Conservation (phyloP, 2,888 invertebrate genomes). For the Amorpha juglandis region DNA sequence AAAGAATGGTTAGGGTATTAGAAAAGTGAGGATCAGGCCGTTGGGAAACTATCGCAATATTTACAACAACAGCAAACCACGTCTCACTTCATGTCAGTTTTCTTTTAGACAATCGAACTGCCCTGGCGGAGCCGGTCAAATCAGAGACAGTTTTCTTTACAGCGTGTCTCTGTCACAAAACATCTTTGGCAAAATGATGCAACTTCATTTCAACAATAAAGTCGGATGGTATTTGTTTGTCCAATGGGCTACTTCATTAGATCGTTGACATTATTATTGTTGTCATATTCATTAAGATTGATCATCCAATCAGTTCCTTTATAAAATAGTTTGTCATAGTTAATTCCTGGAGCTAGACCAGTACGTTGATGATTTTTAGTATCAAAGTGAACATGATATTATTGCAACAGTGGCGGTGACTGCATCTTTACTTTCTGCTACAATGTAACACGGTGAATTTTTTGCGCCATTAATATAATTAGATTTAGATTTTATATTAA, state of each 20-base stretch:
- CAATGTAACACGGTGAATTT: slow-evolving; percentile 2
- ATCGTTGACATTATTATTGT: background rate
- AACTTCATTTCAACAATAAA: no score
- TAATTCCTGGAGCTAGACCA: slow-evolving; percentile 4
- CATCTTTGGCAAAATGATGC: no score
- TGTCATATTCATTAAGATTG: slow-evolving; percentile 21
- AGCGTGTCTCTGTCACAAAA: no score
- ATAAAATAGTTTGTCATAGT: slow-evolving; percentile 8
- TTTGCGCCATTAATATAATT: background rate
- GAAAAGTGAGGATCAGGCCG: no score
- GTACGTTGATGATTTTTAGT: background rate
- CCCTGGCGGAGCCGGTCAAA: no score
- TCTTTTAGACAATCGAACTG: no score
- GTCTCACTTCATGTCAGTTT: no score
- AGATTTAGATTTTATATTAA: background rate
- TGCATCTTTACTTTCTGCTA: slow-evolving; percentile 1
- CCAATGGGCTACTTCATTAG: background rate
- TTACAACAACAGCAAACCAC: no score
- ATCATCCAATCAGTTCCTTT: slow-evolving; percentile 8
- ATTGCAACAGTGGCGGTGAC: slow-evolving; percentile 5
- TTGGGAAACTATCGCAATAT: no score
- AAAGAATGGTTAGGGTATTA: no score
- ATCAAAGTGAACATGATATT: background rate
- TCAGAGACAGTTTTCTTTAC: no score
- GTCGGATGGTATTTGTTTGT: background rate